These are phyloP conservation scores for Acrossocheilus fasciatus DNA, from an alignment of 2,797 vertebrate species.

Conservation along the genomic window DNA sequence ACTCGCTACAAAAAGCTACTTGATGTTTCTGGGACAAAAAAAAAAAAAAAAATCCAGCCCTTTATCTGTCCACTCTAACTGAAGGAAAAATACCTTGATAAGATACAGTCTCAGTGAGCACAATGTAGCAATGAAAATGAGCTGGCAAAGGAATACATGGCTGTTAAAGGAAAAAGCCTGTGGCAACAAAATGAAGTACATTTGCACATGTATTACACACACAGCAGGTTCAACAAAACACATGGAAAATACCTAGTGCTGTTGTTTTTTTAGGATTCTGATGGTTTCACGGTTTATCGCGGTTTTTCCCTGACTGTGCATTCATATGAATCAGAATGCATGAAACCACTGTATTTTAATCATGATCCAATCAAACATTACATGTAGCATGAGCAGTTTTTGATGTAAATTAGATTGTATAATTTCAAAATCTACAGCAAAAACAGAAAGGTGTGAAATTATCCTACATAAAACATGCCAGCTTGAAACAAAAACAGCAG, in stretches of 20 bases:
- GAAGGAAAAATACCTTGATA: background rate
- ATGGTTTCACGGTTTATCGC: no score
- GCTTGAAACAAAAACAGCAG: no score
- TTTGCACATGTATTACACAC: constrained; percentile 2
- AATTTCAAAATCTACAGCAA: no score
- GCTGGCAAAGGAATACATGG: background rate
- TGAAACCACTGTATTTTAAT: no score
- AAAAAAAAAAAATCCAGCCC: background rate
- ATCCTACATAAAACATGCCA: no score
- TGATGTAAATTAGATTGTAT: no score
- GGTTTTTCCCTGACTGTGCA: no score
- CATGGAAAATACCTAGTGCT: background rate
- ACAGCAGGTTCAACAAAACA: background rate
- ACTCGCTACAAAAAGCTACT: background rate
- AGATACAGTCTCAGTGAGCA: background rate
- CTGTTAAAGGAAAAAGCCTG: background rate
- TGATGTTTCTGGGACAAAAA: background rate
- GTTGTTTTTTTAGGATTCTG: no score
- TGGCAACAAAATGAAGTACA: background rate
- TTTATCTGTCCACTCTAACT: background rate
- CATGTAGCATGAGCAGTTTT: no score
- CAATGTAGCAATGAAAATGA: background rate
- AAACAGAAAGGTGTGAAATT: no score
- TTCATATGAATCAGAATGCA: no score
- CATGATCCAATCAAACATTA: no score